phyloP scores from a whole-genome alignment of 2,113 vertebrate genomes.

The Bufo bufo region DNA sequence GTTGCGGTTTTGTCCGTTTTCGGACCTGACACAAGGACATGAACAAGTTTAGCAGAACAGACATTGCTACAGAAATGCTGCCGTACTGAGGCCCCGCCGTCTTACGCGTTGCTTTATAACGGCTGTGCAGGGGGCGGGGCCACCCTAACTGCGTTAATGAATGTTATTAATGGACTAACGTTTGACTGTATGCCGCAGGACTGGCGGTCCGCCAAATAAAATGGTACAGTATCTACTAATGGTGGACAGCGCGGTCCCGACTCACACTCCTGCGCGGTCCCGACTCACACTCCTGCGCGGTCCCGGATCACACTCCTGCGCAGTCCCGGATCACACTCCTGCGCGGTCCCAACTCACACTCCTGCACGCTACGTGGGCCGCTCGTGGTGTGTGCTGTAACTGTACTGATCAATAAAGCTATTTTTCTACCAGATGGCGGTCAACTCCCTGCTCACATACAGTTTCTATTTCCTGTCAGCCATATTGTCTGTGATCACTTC shows the following conservation, averaged over 20 bases:
- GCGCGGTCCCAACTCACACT: background rate
- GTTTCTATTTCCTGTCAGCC: background rate
- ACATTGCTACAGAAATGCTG: background rate
- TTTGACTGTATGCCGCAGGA: no score
- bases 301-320: no score
- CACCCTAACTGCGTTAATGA: background rate
- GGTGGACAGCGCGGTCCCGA: no score
- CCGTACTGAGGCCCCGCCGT: background rate
- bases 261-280: no score
- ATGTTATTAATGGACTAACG: conserved; percentile 4
- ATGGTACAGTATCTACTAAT: conserved; percentile 9
- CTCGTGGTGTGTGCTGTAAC: background rate
- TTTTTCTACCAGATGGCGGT: conserved; percentile 2
- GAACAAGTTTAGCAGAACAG: background rate
- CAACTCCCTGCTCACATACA: no score
- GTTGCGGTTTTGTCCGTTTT: background rate
- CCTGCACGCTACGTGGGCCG: background rate
- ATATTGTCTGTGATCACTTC: no score
- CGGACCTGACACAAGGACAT: background rate
- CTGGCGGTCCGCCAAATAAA: no score
- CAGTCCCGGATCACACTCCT: no score
- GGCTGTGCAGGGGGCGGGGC: background rate
- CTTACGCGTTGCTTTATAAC: background rate
- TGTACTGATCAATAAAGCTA: conserved; percentile 42
- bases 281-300: no score